Conservation (phyloP, 2,888 invertebrate species). For the Dryococelus australis region DNA sequence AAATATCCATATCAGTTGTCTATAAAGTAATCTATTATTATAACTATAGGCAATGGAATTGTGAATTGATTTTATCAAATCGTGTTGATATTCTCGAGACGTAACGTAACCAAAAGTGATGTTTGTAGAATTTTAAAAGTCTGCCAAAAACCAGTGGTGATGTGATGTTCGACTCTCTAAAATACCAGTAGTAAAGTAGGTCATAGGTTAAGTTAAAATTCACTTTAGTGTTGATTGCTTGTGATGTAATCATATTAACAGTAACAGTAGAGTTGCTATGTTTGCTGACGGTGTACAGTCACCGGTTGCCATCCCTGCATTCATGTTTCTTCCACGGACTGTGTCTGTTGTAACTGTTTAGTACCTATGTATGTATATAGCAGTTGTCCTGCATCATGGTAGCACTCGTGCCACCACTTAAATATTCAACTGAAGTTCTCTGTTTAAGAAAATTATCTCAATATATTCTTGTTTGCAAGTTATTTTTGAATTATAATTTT, state of each 20-base stretch:
- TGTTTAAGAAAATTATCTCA: not conserved
- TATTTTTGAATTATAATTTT: constrained; percentile 1
- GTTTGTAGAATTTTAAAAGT: constrained; percentile 7
- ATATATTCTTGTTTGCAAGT: not conserved
- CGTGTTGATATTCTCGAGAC: not conserved
- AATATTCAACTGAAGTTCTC: not conserved
- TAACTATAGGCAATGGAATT: not conserved
- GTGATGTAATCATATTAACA: constrained; percentile 2
- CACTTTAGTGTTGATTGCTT: not conserved
- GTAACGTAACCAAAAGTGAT: constrained; percentile 6
- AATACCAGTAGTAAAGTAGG: not conserved
- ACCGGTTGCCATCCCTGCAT: not conserved
- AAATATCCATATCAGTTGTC: constrained; percentile 1
- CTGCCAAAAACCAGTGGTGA: constrained; percentile 13
- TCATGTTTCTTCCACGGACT: not conserved
- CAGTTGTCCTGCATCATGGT: too few relatives aligned
- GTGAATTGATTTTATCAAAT: not conserved
- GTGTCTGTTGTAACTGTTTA: not conserved
- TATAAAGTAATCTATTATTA: constrained; percentile 4
- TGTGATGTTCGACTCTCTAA: constrained; percentile 5
- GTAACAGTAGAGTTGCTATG: not conserved
- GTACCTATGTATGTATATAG: not conserved
- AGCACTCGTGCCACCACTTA: not conserved
- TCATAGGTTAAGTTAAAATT: not conserved
- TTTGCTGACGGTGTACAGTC: not conserved